A percentile compares a stretch with the other conserved stretches of the same genome.
These are phyloP conservation scores for Neosilurus hyrtlii DNA, from an alignment of 2,797 vertebrate genomes.

Conservation along the genomic window DNA sequence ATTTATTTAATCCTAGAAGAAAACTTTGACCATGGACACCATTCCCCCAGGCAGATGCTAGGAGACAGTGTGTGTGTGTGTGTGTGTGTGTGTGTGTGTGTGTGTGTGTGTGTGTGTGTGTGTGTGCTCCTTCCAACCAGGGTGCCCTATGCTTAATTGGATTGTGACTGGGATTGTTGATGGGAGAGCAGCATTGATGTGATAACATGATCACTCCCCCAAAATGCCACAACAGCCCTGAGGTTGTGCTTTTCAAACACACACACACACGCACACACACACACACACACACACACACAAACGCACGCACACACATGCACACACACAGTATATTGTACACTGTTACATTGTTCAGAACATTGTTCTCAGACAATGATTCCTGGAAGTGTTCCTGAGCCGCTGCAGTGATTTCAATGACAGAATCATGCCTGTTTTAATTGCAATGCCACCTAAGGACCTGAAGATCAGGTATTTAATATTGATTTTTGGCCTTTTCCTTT, in stretches of 20 bases:
- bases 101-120: not conserved
- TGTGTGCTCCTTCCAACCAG: slow-evolving; percentile 61
- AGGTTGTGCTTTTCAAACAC: slow-evolving; percentile 1
- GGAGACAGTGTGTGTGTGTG: slow-evolving; percentile 20
- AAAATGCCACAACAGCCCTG: slow-evolving; percentile 27
- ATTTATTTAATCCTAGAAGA: slow-evolving; percentile 36
- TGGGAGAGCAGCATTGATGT: slow-evolving; percentile 59
- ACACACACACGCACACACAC: not conserved
- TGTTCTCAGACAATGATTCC: too few species aligned
- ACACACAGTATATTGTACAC: too few species aligned
- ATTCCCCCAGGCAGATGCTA: not conserved
- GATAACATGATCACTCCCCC: slow-evolving; percentile 60
- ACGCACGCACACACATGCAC: too few species aligned
- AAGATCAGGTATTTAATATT: too few species aligned
- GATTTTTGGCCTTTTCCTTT: too few species aligned
- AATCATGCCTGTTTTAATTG: too few species aligned
- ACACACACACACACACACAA: too few species aligned
- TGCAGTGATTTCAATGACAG: too few species aligned
- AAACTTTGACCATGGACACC: slow-evolving; percentile 20
- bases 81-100: not conserved
- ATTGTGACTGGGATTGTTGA: slow-evolving; percentile 66
- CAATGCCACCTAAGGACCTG: too few species aligned
- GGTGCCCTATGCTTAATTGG: slow-evolving; percentile 74
- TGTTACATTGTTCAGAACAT: too few species aligned
- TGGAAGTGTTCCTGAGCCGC: too few species aligned